Conservation (phyloP, 1,140 invertebrate species). For the Triops longicaudatus region DNA sequence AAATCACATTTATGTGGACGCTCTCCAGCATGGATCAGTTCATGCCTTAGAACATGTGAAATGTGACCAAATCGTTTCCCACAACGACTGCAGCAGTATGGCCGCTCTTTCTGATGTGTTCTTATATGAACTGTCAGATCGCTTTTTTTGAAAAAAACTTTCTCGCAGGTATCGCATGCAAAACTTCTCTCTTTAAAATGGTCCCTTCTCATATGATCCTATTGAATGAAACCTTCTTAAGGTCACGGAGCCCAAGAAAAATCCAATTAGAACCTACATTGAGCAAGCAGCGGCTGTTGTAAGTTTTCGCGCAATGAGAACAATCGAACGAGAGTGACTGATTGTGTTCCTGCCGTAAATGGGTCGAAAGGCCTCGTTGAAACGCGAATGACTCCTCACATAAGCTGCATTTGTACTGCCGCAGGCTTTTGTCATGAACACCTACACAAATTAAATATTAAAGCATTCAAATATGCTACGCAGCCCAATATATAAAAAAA, state of each 20-base stretch:
- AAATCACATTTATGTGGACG: slow-evolving; percentile 35
- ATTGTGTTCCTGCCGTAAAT: not conserved
- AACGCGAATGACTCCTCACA: not conserved
- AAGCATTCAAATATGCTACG: not conserved
- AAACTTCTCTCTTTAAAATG: slow-evolving; percentile 31
- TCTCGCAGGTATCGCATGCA: slow-evolving; percentile 22
- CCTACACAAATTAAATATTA: not conserved
- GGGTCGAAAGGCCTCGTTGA: not conserved
- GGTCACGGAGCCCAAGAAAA: not conserved
- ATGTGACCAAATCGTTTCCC: slow-evolving; percentile 44
- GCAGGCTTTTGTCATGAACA: not conserved
- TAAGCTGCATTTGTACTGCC: not conserved
- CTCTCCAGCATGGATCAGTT: slow-evolving; percentile 39
- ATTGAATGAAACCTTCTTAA: slow-evolving; percentile 15
- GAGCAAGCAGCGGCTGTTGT: not conserved
- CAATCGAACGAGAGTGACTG: not conserved
- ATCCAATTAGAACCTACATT: not conserved
- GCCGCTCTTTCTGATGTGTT: slow-evolving; percentile 46
- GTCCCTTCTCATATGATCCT: slow-evolving; percentile 34
- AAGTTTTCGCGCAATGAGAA: not conserved
- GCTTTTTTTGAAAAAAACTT: slow-evolving; percentile 26
- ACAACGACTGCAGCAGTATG: slow-evolving; percentile 46
- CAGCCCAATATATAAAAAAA: not conserved
- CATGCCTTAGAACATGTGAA: slow-evolving; percentile 39
- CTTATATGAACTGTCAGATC: slow-evolving; percentile 31